Base-by-base conservation (phyloP, 2,113 vertebrate genomes). In the Python bivittatus region DNA sequence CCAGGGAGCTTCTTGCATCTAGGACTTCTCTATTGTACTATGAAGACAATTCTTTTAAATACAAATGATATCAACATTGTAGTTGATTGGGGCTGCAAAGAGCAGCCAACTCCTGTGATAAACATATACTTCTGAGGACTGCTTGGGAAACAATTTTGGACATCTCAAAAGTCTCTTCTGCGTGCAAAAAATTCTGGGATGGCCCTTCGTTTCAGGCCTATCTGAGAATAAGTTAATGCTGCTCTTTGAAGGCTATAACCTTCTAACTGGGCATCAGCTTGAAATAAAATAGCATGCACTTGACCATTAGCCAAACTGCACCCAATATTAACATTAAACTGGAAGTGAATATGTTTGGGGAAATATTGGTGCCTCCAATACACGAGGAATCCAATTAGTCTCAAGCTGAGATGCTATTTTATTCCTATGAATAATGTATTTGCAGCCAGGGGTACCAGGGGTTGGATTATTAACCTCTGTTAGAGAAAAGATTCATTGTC, bases 361-460 rank as follows among this genome's bases (percentile, higher is more conserved):
- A 95, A 94, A 95, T 91, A 92, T 85, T n/a, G 38, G 93, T 93
- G 88, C 93, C 94, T 96, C 93, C 94, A 96, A 95, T 96, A 52
- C 89, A 91, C 92, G 94, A 93, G 95, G 96, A 97, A 97, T 96
- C 95, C 96, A 96, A 95, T 97, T 97, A 97, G 91, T 92, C 96
- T 53, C 94, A 92, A 92, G 93, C 91, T 96, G 94, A 94, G 95
- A 95, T 94, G 94, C 95, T 95, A 94, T 94, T 96, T 96, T 93
- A 92, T 94, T 95, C 91, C 88, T 93, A 85, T 85, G 4, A 58
- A 93, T 58, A 91, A 64, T 57, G 88, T 79, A 90, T 92, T 84
- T 61, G 88, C 23, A 92, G n/a, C 88, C 88, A 61, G 33, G 60
- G 91, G 87, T 4, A 10, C 61, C 72, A 27, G 79, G 6, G 44